Evolutionary conservation across 2,797 vertebrate species (phyloP).

Genomic region (Liparis tanakae): DNA sequence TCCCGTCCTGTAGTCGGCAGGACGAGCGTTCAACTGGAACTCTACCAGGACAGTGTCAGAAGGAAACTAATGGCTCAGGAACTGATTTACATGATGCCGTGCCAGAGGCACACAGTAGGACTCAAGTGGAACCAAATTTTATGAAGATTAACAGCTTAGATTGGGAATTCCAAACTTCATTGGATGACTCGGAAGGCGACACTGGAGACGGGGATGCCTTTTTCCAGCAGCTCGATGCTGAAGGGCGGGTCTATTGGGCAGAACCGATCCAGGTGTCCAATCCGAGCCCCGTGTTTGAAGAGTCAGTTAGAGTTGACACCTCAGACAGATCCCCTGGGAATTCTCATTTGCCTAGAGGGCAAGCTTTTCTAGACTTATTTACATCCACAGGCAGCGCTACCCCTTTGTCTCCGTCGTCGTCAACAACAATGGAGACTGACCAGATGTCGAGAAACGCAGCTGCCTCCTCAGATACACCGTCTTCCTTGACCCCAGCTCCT

Average conservation of each 20-base stretch:
- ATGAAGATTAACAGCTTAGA: constrained; percentile 48
- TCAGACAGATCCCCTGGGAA: constrained; percentile 7
- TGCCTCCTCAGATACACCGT: not conserved
- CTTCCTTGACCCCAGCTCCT: not conserved
- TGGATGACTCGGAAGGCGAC: constrained; percentile 57
- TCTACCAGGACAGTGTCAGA: constrained; percentile 4
- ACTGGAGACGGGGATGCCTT: constrained; percentile 51
- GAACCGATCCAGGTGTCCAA: constrained; percentile 60
- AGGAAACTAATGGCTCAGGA: not conserved
- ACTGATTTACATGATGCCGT: constrained; percentile 5
- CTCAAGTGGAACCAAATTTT: constrained; percentile 8
- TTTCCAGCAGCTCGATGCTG: constrained; percentile 57
- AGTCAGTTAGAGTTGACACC: constrained; percentile 30
- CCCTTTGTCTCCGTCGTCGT: not conserved
- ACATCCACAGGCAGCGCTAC: not conserved
- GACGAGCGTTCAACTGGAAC: constrained; percentile 18
- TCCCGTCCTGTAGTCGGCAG: not conserved
- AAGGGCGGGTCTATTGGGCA: constrained; percentile 66
- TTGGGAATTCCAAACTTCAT: constrained; percentile 60
- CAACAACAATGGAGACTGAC: not conserved
- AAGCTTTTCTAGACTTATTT: not conserved
- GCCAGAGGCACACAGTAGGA: not conserved
- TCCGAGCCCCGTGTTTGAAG: constrained; percentile 17
- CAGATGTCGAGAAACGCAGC: constrained; percentile 7
- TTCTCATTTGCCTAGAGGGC: not conserved